A percentile compares a stretch with the other conserved stretches of the same genome.
Conservation (phyloP, 2,888 invertebrate species). For the Meiosimyza decipiens region DNA sequence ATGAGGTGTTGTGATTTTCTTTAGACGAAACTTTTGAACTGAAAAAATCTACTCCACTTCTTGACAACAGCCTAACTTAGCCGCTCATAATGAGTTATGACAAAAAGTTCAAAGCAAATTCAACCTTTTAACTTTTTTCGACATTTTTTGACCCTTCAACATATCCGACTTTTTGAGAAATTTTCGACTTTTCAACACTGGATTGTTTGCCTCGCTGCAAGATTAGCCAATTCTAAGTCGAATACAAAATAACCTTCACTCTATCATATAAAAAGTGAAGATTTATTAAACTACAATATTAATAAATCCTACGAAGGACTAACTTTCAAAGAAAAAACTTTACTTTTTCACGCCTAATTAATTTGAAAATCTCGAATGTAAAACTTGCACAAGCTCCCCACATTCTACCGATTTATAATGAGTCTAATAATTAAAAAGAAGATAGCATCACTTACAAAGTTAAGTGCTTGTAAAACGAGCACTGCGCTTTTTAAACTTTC, state of each 20-base stretch:
- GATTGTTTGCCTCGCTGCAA: no score
- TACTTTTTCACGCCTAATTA: slow-evolving; percentile 25
- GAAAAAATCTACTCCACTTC: background rate
- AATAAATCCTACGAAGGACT: background rate
- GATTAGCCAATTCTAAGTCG: no score
- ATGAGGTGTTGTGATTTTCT: background rate
- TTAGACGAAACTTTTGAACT: background rate
- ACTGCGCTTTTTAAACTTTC: slow-evolving; percentile 23
- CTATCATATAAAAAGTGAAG: no score
- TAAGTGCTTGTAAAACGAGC: slow-evolving; percentile 26
- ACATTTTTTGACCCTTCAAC: no score
- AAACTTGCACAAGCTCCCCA: slow-evolving; percentile 12
- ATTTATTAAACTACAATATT: background rate
- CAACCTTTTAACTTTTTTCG: no score
- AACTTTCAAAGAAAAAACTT: background rate
- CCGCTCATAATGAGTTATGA: no score
- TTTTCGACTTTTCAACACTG: no score
- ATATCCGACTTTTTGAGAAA: no score
- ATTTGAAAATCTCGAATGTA: slow-evolving; percentile 19
- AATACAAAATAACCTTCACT: no score
- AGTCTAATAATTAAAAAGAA: slow-evolving; percentile 32
- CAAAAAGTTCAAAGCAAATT: no score
- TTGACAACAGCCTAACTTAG: no score
- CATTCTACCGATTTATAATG: slow-evolving; percentile 26
- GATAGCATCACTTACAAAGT: slow-evolving; percentile 33